Conservation (phyloP, 2,888 invertebrate species). For the Monopis laevigella region DNA sequence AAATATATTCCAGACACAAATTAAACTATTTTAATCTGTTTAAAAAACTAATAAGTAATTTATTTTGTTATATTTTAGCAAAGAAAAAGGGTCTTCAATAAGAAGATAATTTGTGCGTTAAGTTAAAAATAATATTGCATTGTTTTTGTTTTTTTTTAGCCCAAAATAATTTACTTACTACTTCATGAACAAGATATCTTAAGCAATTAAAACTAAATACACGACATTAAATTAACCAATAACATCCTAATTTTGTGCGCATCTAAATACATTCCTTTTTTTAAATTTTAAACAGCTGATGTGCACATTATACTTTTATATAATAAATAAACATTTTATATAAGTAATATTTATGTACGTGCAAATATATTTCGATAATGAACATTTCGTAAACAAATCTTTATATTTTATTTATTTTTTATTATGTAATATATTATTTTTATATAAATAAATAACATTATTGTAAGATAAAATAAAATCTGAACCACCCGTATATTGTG, state of each 20-base stretch:
- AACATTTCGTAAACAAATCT: too few relatives aligned
- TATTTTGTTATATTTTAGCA: not conserved
- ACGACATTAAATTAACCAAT: not conserved
- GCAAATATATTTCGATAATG: too few relatives aligned
- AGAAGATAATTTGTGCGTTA: too few relatives aligned
- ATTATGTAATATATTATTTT: conserved; percentile 24
- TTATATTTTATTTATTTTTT: conserved; percentile 16
- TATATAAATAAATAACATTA: conserved; percentile 1
- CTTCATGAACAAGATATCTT: not conserved
- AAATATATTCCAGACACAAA: not conserved
- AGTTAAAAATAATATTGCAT: too few relatives aligned
- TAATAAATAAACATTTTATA: not conserved
- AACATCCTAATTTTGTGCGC: not conserved
- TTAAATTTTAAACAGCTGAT: not conserved
- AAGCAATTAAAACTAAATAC: not conserved
- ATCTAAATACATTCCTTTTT: not conserved
- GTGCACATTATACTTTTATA: not conserved
- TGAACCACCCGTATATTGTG: conserved; percentile 56
- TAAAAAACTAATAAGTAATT: not conserved
- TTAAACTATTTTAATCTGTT: not conserved
- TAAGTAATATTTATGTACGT: too few relatives aligned
- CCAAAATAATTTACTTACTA: not conserved
- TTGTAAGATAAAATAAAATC: conserved; percentile 22
- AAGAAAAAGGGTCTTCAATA: not conserved
- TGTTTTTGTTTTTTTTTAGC: too few relatives aligned